phyloP scores from a whole-genome alignment of 35 echinoderm and acorn worm genomes.

The Stichopus chloronotus region DNA sequence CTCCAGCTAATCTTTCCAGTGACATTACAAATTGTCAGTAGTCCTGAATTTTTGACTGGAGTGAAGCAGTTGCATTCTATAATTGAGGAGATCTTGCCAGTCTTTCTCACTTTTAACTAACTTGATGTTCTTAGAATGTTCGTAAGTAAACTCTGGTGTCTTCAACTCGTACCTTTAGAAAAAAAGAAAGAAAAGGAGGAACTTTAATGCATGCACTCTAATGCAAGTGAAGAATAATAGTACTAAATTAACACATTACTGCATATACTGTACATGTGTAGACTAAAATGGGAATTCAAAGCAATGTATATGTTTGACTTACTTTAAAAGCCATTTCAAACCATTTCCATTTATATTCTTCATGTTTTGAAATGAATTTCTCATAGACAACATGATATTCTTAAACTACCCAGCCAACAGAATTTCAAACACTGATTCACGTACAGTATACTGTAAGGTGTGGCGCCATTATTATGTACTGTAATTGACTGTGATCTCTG shows the following conservation, averaged over 20 bases:
- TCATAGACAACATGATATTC: no score
- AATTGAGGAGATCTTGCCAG: slow-evolving; percentile 92
- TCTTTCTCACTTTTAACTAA: slow-evolving; percentile 81
- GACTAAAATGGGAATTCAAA: neutral
- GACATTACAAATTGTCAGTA: neutral
- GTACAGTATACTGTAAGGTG: no score
- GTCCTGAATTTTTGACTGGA: slow-evolving; percentile 74
- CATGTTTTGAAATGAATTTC: no score
- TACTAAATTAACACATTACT: neutral
- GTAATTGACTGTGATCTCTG: no score
- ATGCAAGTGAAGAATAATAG: no score
- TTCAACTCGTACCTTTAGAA: slow-evolving; percentile 94
- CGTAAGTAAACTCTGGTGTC: slow-evolving; percentile 88
- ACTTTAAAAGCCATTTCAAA: no score
- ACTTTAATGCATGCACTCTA: neutral
- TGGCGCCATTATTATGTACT: no score
- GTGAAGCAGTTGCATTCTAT: slow-evolving; percentile 71
- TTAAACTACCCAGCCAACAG: no score
- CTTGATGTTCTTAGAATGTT: slow-evolving; percentile 87
- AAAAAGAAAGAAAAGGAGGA: neutral
- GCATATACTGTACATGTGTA: neutral
- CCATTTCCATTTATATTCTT: no score
- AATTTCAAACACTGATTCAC: no score
- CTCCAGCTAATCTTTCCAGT: no score
- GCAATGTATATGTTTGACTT: no score